Evolutionary conservation across 2,888 invertebrate species (phyloP).

Genomic region (Archaeoteleia sp.): DNA sequence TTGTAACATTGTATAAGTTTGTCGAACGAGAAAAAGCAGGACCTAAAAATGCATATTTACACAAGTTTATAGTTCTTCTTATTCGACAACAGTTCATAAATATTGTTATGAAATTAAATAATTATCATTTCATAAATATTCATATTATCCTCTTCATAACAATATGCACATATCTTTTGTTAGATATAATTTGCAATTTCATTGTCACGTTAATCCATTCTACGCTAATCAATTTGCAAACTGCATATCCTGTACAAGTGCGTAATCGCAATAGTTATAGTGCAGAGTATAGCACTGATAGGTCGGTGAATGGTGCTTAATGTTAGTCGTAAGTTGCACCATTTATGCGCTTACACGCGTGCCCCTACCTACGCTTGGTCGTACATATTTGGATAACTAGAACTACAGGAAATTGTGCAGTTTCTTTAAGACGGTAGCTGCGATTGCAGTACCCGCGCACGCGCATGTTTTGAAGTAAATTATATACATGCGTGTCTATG

Average conservation of each 20-base stretch:
- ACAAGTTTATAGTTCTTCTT: not conserved
- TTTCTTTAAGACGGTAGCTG: conserved; percentile 3
- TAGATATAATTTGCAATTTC: conserved; percentile 1
- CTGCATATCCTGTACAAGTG: not conserved
- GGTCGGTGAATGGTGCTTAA: conserved; percentile 21
- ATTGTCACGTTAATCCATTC: conserved; percentile 24
- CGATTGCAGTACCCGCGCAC: too few species aligned
- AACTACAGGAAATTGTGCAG: conserved; percentile 17
- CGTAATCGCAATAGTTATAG: not conserved
- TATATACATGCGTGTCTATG: conserved; percentile 3
- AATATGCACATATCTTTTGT: too few species aligned
- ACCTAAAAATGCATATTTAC: not conserved
- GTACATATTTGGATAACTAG: conserved; percentile 18
- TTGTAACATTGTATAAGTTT: not conserved
- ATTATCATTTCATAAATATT: too few species aligned
- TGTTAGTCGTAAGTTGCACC: conserved; percentile 21
- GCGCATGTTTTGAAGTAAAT: conserved; percentile 2
- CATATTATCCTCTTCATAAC: too few species aligned
- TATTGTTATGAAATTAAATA: conserved; percentile 4
- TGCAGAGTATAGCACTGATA: conserved; percentile 7
- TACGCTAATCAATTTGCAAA: conserved; percentile 19
- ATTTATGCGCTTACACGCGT: conserved; percentile 26
- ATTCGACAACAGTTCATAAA: not conserved
- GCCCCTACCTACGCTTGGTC: conserved; percentile 21
- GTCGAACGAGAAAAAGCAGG: not conserved